Base-by-base conservation (phyloP, 2,797 vertebrate genomes). In the Hippocampus kuda region DNA sequence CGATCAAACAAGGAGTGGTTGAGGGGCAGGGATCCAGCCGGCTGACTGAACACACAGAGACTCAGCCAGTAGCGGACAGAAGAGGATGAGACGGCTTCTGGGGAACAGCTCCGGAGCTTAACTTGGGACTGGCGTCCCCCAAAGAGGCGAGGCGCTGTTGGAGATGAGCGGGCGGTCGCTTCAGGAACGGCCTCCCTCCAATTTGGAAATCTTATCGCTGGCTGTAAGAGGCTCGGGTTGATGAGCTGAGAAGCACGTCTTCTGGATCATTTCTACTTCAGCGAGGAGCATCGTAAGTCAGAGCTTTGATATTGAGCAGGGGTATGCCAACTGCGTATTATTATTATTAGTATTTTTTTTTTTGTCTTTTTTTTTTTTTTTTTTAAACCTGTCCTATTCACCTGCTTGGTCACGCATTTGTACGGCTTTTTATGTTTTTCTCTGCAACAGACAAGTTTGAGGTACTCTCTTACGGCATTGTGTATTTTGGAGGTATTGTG, bases 1-100 rank as follows among this genome's bases (percentile, higher is more conserved):
- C 30, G 72, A 68, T 70, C 46, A 74, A 72, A 79, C 68, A 76
- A 83, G 83, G 84, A 84, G 85, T 84, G 82, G 67, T 66, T 65
- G 65, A 53, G 74, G 78, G 78, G 71, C 69, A 75, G 76, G 77
- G 81, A 81, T 85, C 77, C 74, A 59, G 68, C 70, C 74, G 38
- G 66, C 79, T 79, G 72, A 77, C 78, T 82, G 61, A 69, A 60
- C 57, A 20, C 56, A 66, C 71, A 63, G 59, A 77, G 73, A 60
- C 67, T 53, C 70, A 63, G 67, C 49, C 75, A 81, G 77, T 68
- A 26, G 64, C 61, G 70, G 48, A 66, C 75, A 77, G 64, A 63
- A 76, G 73, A 34, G 66, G 68, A 2, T 69, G 71, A 73, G 80
- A 49, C 53, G 70, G 42, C 67, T 60, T 66, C 64, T 65, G 72